Evolutionary conservation across 2,113 vertebrate species (phyloP).

Genomic region (Heteronetta atricapilla): DNA sequence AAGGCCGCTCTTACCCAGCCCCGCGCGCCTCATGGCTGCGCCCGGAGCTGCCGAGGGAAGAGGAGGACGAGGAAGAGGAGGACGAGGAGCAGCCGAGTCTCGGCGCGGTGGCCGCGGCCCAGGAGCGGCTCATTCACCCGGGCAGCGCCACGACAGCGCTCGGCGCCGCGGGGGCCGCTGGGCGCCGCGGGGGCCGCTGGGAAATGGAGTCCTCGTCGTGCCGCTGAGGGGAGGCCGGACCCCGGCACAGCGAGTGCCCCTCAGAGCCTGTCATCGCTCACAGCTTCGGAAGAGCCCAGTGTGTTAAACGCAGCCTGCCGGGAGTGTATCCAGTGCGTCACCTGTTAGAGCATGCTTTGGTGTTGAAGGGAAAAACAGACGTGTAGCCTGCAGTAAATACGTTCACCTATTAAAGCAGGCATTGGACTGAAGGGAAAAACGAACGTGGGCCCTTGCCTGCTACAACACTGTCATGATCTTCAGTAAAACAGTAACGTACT

Average conservation of each 20-base stretch:
- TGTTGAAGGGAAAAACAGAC: neutral
- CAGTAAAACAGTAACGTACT: too few species aligned
- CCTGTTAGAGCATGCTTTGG: too few species aligned
- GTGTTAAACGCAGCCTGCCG: rapidly evolving
- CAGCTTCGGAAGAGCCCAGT: rapidly evolving
- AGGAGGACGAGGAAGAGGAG: neutral
- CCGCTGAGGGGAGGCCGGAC: too few species aligned
- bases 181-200: neutral
- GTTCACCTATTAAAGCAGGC: too few species aligned
- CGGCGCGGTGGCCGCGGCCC: rapidly evolving
- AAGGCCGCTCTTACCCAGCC: constrained; percentile 52
- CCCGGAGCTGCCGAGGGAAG: neutral
- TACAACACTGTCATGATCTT: too few species aligned
- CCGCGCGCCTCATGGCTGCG: constrained; percentile 65
- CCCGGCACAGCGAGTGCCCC: rapidly evolving
- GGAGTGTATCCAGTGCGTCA: rapidly evolving
- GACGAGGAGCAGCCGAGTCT: neutral
- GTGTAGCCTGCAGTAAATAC: too few species aligned
- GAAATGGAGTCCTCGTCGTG: neutral
- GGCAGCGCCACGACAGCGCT: constrained; percentile 52
- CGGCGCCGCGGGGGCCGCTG: neutral
- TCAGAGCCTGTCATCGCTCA: rapidly evolving
- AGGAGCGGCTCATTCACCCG: neutral
- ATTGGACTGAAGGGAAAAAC: too few species aligned
- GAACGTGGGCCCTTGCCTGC: too few species aligned